phyloP scores from a whole-genome alignment of 1,140 invertebrate species.

The Tribolium madens region DNA sequence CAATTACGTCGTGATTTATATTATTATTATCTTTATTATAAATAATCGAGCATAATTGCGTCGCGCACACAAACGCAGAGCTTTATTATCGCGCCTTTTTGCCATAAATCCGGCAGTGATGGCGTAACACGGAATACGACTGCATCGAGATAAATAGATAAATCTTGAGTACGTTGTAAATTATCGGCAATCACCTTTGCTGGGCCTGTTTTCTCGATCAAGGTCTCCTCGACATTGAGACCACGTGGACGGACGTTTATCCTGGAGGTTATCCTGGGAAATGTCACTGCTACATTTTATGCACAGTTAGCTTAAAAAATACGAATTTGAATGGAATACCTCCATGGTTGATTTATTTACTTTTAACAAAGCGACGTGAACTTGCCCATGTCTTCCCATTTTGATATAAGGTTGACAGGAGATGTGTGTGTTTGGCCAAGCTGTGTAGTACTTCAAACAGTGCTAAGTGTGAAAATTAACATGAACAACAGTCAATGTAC shows the following conservation, averaged over 20 bases:
- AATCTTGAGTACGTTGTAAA: background rate
- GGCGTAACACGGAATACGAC: constrained; percentile 23
- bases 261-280: constrained; percentile 33
- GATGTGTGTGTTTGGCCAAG: constrained; percentile 54
- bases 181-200: constrained; percentile 23
- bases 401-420: constrained; percentile 50
- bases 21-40: constrained; percentile 39
- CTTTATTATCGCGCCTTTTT: background rate
- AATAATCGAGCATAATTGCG: constrained; percentile 33
- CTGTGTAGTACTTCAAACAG: constrained; percentile 56
- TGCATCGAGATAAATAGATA: constrained; percentile 17
- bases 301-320: no score
- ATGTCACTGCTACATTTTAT: background rate
- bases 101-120: constrained; percentile 11
- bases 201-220: constrained; percentile 34
- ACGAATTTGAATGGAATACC: background rate
- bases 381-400: constrained; percentile 10
- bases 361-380: background rate
- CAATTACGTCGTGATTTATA: constrained; percentile 34
- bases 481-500: constrained; percentile 56
- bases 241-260: constrained; percentile 1
- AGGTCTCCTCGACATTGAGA: constrained; percentile 39
- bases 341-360: background rate
- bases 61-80: background rate
- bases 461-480: constrained; percentile 60